These are phyloP conservation scores for Drosophila melanosoma DNA, from an alignment of 2,888 invertebrate species.

Conservation along the genomic window DNA sequence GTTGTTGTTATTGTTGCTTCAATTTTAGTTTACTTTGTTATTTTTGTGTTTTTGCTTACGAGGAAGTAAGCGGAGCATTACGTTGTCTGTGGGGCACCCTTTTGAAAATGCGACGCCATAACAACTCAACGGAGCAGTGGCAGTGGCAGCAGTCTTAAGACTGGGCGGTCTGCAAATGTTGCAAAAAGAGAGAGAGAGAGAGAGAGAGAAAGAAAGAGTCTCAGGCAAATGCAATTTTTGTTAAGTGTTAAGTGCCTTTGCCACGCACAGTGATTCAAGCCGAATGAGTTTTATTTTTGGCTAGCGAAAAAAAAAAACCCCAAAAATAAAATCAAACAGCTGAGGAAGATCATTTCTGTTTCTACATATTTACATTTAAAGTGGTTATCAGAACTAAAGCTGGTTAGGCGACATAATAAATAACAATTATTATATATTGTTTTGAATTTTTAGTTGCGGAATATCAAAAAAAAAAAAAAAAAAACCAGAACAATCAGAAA, in stretches of 20 bases:
- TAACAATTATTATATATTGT: constrained; percentile 9
- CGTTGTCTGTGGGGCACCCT: constrained; percentile 72
- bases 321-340: neutral
- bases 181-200: constrained; percentile 3
- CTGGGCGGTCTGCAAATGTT: constrained; percentile 1
- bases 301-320: neutral
- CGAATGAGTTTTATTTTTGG: constrained; percentile 42
- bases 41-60: constrained; percentile 45
- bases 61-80: constrained; percentile 78
- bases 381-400: constrained; percentile 43
- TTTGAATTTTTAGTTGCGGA: neutral
- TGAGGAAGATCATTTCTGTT: constrained; percentile 10
- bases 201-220: constrained; percentile 6
- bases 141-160: neutral
- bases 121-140: constrained; percentile 45
- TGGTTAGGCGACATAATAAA: constrained; percentile 44
- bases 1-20: neutral
- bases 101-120: constrained; percentile 56
- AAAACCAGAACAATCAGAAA: neutral
- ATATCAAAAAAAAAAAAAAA: neutral
- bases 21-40: constrained; percentile 22
- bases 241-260: constrained; percentile 37
- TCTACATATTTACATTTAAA: constrained; percentile 19
- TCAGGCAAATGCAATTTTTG: constrained; percentile 44
- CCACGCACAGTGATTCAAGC: constrained; percentile 40